phyloP scores from a whole-genome alignment of 92 coral and sea anemone genomes.

The Zoanthus sociatus region DNA sequence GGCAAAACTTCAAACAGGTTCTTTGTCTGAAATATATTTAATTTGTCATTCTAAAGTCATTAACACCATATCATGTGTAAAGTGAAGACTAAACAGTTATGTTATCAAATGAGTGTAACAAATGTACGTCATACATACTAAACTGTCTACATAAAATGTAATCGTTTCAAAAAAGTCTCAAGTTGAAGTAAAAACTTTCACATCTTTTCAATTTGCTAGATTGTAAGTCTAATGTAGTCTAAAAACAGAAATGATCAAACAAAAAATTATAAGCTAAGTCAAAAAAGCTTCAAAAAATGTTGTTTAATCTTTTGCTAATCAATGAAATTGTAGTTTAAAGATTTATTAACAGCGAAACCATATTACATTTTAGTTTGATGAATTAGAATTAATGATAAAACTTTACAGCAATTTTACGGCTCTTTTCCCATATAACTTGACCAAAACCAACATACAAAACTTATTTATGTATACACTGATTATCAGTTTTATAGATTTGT shows the following conservation, averaged over 20 bases:
- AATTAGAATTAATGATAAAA: background rate
- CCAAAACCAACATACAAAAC: background rate
- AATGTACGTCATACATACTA: background rate
- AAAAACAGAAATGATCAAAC: background rate
- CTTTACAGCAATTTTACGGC: background rate
- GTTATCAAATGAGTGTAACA: background rate
- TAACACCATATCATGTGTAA: background rate
- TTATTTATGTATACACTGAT: background rate
- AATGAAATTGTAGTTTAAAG: no score
- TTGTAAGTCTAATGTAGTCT: background rate
- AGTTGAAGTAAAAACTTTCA: background rate
- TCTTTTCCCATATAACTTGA: background rate
- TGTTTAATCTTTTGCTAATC: no score
- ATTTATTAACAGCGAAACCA: no score
- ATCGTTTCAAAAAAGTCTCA: background rate
- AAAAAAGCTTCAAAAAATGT: no score
- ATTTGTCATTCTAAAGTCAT: background rate
- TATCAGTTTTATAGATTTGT: background rate
- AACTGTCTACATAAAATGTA: background rate
- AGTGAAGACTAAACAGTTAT: background rate
- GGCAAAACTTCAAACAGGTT: background rate
- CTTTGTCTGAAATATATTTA: constrained; percentile 4
- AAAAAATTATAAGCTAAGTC: background rate
- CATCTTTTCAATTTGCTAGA: background rate
- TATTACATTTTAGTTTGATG: background rate